Percentiles rank a stretch among this genome's conserved stretches.
Evolutionary conservation across 2,113 vertebrate genomes (phyloP).

Genomic region (Haplotaxodon microlepis): DNA sequence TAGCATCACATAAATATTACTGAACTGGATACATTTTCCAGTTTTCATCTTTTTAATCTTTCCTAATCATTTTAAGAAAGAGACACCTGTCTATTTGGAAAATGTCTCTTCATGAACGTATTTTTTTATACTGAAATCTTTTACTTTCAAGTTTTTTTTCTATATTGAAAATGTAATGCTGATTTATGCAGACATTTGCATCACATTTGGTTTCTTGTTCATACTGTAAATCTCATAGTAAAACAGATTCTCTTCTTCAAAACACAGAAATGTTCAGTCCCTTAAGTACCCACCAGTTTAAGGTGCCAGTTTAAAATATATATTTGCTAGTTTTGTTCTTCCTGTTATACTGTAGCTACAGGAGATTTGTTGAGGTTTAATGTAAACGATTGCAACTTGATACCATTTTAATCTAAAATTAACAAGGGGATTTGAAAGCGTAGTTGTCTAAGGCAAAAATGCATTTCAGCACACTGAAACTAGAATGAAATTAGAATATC

Average conservation of each 20-base stretch:
- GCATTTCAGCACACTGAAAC: neutral
- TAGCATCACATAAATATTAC: neutral
- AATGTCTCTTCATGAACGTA: neutral
- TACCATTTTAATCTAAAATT: neutral
- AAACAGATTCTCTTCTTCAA: neutral
- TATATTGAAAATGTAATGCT: neutral
- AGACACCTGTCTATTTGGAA: neutral
- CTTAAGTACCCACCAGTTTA: neutral
- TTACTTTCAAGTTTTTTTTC: neutral
- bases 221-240: neutral
- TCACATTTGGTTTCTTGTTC: neutral
- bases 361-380: neutral
- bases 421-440: neutral
- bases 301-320: neutral
- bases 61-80: neutral
- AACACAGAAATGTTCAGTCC: neutral
- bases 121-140: neutral
- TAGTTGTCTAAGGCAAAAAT: neutral
- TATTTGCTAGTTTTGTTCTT: neutral
- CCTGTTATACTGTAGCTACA: fast-evolving
- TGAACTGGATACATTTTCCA: neutral
- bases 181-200: neutral
- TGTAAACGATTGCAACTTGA: neutral
- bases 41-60: neutral
- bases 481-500: neutral